phyloP scores from a whole-genome alignment of 1,140 invertebrate genomes.

The Sesamia nonagrioides region DNA sequence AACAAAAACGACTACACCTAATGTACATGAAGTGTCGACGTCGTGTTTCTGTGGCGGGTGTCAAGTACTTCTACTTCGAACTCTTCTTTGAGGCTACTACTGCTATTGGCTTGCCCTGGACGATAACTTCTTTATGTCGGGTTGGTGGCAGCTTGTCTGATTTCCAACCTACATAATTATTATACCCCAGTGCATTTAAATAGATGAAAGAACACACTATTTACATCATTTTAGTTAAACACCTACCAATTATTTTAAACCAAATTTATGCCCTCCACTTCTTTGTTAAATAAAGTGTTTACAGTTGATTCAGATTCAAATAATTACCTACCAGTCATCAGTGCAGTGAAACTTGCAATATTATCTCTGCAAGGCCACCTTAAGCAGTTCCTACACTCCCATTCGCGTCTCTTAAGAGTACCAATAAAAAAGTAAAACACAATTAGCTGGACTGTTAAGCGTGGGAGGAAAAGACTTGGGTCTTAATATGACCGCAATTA shows the following conservation, averaged over 20 bases:
- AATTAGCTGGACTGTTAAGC: conserved; percentile 71
- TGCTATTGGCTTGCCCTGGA: no score
- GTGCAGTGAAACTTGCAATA: conserved; percentile 4
- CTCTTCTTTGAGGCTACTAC: no score
- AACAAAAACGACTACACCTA: no score
- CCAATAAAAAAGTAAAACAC: conserved; percentile 66
- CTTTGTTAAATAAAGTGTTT: neutral
- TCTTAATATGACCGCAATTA: conserved; percentile 84
- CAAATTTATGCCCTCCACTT: neutral
- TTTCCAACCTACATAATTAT: no score
- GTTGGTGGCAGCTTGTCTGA: no score
- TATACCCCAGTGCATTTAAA: no score
- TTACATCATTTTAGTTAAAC: neutral
- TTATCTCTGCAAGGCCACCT: conserved; percentile 33
- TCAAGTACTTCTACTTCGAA: no score
- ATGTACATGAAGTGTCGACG: no score
- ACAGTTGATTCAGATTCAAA: conserved; percentile 16
- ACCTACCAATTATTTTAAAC: neutral
- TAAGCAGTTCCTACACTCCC: conserved; percentile 20
- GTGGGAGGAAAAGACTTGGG: conserved; percentile 74
- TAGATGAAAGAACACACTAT: no score
- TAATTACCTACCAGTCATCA: conserved; percentile 6
- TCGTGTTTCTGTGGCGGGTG: no score
- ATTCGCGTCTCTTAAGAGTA: conserved; percentile 11
- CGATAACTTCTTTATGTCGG: no score